These are phyloP conservation scores for Aphaenogaster ashmeadi DNA, from an alignment of 1,140 invertebrate species.

Conservation along the genomic window DNA sequence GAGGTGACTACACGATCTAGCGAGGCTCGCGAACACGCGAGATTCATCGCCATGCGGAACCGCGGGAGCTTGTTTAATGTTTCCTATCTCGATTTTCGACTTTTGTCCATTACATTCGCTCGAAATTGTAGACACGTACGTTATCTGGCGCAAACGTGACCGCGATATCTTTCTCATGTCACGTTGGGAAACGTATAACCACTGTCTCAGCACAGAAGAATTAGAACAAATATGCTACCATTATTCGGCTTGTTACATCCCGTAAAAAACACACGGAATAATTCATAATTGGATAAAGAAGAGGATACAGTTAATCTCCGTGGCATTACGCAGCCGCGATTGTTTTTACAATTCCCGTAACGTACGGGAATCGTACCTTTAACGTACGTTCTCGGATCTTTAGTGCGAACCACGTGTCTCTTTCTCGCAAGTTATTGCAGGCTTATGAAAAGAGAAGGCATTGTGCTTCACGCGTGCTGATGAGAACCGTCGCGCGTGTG, in stretches of 20 bases:
- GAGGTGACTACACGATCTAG: constrained; percentile 33
- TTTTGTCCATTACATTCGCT: background rate
- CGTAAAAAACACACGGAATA: background rate
- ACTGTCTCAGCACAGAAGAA: background rate
- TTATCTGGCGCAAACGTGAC: background rate
- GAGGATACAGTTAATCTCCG: background rate
- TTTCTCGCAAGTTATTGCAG: background rate
- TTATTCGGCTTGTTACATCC: background rate
- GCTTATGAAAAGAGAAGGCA: background rate
- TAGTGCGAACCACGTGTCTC: background rate
- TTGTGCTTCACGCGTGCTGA: constrained; percentile 46
- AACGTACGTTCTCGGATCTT: background rate
- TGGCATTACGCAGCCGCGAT: background rate
- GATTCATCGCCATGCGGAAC: background rate
- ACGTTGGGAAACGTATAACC: background rate
- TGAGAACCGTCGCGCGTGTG: constrained; percentile 58
- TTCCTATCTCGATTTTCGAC: background rate
- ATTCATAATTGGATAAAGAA: background rate
- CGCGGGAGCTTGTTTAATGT: background rate
- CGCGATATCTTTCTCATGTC: constrained; percentile 7
- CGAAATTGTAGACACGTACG: constrained; percentile 11
- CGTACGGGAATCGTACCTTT: background rate
- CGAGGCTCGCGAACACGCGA: background rate
- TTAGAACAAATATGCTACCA: constrained; percentile 14
- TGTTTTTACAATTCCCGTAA: constrained; percentile 17